Evolutionary conservation across 37 sponge, comb jelly and placozoan genomes (phyloP).

Genomic region (Spongilla lacustris): DNA sequence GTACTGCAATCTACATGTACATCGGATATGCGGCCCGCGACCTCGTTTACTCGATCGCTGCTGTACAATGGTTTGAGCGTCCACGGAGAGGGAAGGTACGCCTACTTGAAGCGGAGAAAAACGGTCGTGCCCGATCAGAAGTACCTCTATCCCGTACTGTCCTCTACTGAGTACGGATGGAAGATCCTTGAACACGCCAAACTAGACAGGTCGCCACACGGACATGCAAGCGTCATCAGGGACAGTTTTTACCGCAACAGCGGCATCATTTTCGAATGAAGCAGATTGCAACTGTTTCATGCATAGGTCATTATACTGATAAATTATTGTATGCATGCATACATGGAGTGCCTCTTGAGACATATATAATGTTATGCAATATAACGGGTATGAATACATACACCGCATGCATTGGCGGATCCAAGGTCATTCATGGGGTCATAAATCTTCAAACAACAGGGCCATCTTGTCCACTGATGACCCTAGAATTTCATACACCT

Average conservation of each 20-base stretch:
- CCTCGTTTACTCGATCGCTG: conserved; percentile 49
- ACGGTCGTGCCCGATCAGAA: conserved; percentile 76
- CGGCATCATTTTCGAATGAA: conserved; percentile 72
- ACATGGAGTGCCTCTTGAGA: no score
- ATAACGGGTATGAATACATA: no score
- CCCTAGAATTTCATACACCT: conserved; percentile 43
- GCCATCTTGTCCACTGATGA: conserved; percentile 40
- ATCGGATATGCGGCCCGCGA: conserved; percentile 84
- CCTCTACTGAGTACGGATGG: conserved; percentile 92
- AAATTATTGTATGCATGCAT: neutral
- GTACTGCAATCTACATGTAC: neutral
- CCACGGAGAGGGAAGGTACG: conserved; percentile 91
- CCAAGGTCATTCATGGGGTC: neutral
- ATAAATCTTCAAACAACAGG: conserved; percentile 17
- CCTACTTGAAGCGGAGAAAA: conserved; percentile 78
- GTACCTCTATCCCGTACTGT: conserved; percentile 88
- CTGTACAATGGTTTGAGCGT: conserved; percentile 94
- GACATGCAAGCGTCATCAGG: conserved; percentile 78
- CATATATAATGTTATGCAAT: no score
- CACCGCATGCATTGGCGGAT: no score
- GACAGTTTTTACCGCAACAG: conserved; percentile 90
- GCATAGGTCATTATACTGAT: neutral
- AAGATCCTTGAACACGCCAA: conserved; percentile 79
- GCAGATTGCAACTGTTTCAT: no score
- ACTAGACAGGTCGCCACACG: conserved; percentile 75